phyloP scores from a whole-genome alignment of 2,888 invertebrate species.

The Teleogryllus oceanicus region DNA sequence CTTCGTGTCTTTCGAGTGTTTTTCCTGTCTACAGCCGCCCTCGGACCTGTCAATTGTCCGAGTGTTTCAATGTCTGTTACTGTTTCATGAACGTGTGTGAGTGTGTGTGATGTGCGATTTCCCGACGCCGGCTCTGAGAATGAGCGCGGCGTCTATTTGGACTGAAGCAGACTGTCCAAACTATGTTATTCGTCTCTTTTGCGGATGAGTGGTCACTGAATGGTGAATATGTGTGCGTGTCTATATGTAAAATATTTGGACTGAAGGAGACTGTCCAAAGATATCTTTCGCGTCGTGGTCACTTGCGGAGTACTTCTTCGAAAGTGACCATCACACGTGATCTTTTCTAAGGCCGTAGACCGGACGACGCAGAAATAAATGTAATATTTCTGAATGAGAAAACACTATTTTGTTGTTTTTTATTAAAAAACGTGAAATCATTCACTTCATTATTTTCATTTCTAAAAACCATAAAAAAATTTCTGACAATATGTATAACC shows the following conservation, averaged over 20 bases:
- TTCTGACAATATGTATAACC: too few relatives aligned
- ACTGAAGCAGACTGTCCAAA: conserved; percentile 18
- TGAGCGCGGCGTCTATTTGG: not conserved
- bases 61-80: not conserved
- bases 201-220: too few relatives aligned
- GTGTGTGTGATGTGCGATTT: not conserved
- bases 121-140: not conserved
- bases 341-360: too few relatives aligned
- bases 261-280: not conserved
- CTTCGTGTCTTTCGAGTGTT: conserved; percentile 21
- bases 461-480: too few relatives aligned
- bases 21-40: not conserved
- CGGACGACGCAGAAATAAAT: too few relatives aligned
- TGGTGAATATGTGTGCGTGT: too few relatives aligned
- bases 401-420: too few relatives aligned
- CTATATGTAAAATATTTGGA: not conserved
- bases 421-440: too few relatives aligned
- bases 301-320: too few relatives aligned
- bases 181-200: not conserved
- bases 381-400: too few relatives aligned
- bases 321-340: too few relatives aligned
- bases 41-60: not conserved
- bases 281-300: not conserved
- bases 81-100: not conserved
- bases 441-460: too few relatives aligned